A percentile compares a stretch with the other conserved stretches of the same genome.
These are phyloP conservation scores for Mimumesa dahlbomi DNA, from an alignment of 2,888 invertebrate species.

Conservation along the genomic window DNA sequence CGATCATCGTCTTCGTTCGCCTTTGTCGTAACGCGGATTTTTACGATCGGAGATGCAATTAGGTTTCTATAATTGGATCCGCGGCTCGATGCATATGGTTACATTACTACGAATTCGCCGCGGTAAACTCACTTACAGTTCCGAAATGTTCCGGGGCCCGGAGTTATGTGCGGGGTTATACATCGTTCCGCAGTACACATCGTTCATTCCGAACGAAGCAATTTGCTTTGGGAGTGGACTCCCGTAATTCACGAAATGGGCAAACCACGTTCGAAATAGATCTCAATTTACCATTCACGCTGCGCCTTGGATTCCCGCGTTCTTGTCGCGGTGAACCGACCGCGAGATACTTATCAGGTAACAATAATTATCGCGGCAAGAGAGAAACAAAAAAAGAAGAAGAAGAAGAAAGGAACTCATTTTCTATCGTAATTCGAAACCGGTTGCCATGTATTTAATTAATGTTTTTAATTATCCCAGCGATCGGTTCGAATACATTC, in stretches of 20 bases:
- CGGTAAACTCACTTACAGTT: constrained; percentile 14
- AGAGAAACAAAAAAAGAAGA: too few species aligned
- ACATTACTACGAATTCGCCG: constrained; percentile 19
- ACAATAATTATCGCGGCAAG: too few species aligned
- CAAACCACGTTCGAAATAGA: constrained; percentile 44
- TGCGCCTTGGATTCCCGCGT: constrained; percentile 14
- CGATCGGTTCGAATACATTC: too few species aligned
- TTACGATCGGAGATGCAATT: constrained; percentile 32
- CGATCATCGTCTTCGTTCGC: too few species aligned
- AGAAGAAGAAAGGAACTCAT: too few species aligned
- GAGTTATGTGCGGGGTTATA: constrained; percentile 40
- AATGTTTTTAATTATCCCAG: too few species aligned
- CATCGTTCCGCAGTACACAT: constrained; percentile 29
- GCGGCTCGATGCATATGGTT: constrained; percentile 13
- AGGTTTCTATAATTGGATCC: constrained; percentile 36
- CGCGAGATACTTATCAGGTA: too few species aligned
- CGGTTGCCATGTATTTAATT: too few species aligned
- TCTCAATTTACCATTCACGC: constrained; percentile 44
- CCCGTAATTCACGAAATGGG: constrained; percentile 49
- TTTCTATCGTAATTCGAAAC: too few species aligned
- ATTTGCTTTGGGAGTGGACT: constrained; percentile 49
- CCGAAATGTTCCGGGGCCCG: constrained; percentile 28
- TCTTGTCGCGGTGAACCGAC: constrained; percentile 2
- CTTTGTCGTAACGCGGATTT: too few species aligned
- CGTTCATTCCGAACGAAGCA: constrained; percentile 52